phyloP scores from a whole-genome alignment of 2,797 vertebrate species.

The Pachyuromys duprasi region DNA sequence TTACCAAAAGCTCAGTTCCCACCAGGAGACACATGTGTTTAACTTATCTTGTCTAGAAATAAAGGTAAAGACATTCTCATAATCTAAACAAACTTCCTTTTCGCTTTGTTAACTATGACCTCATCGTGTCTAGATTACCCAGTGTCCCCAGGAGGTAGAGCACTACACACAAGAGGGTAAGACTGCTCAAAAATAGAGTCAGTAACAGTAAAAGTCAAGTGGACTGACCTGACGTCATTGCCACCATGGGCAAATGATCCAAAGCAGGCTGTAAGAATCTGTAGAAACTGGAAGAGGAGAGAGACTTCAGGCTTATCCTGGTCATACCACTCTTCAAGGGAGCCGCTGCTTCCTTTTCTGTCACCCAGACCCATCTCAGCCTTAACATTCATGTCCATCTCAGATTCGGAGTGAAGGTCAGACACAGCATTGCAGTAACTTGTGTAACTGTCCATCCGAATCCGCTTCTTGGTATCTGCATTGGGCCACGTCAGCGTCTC shows the following conservation, averaged over 20 bases:
- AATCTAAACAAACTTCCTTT: background rate
- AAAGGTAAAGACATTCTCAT: background rate
- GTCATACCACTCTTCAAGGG: constrained; percentile 90
- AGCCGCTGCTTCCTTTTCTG: constrained; percentile 89
- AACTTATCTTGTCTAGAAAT: constrained; percentile 29
- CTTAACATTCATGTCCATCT: constrained; percentile 86
- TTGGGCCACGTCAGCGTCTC: constrained; percentile 87
- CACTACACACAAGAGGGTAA: background rate
- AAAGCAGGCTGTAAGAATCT: constrained; percentile 91
- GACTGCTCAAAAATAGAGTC: background rate
- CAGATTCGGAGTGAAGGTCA: constrained; percentile 86
- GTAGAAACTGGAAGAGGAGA: constrained; percentile 91
- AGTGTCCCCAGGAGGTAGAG: too few relatives aligned
- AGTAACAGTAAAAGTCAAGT: background rate
- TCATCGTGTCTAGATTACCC: background rate
- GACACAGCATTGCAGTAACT: constrained; percentile 94
- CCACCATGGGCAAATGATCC: constrained; percentile 92
- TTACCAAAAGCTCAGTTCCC: background rate
- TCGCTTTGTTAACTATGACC: constrained; percentile 17
- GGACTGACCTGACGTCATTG: constrained; percentile 96
- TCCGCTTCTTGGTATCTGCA: constrained; percentile 88
- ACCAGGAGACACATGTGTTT: background rate
- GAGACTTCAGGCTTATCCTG: constrained; percentile 90
- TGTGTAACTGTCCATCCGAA: constrained; percentile 94
- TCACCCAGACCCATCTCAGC: constrained; percentile 86